Conservation (phyloP, 1,140 invertebrate species). For the Polypedilum vanderplanki region DNA sequence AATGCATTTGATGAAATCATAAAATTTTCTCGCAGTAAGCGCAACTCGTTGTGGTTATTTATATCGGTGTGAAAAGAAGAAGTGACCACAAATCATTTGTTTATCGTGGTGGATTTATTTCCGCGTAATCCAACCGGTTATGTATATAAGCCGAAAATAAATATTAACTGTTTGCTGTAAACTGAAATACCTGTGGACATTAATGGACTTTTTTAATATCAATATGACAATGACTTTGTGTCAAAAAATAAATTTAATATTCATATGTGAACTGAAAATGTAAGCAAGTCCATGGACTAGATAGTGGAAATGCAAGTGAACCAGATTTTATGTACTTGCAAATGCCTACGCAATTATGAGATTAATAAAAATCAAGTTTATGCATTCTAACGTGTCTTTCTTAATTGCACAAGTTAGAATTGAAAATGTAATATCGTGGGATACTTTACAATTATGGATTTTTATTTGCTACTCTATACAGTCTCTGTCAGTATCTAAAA, state of each 20-base stretch:
- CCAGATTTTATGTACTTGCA: background rate
- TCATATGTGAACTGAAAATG: background rate
- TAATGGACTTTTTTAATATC: background rate
- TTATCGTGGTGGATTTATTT: background rate
- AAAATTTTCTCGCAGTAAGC: background rate
- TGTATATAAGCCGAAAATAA: background rate
- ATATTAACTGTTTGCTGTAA: background rate
- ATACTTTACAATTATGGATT: no score
- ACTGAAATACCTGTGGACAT: background rate
- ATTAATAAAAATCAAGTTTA: no score
- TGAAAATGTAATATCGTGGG: no score
- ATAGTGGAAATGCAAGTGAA: background rate
- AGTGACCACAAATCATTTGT: background rate
- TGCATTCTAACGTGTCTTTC: no score
- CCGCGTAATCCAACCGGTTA: slow-evolving; percentile 2
- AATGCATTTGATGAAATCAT: background rate
- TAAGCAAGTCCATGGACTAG: background rate
- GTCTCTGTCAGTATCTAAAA: no score
- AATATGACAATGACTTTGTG: background rate
- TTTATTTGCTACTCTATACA: no score
- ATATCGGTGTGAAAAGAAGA: background rate
- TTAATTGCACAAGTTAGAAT: no score
- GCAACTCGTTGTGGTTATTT: background rate
- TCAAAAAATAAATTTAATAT: background rate
- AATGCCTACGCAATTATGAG: no score